Percentiles rank a stretch among this genome's conserved stretches.
Conservation (phyloP, 2,888 invertebrate species). For the Microdon myrmicae region DNA sequence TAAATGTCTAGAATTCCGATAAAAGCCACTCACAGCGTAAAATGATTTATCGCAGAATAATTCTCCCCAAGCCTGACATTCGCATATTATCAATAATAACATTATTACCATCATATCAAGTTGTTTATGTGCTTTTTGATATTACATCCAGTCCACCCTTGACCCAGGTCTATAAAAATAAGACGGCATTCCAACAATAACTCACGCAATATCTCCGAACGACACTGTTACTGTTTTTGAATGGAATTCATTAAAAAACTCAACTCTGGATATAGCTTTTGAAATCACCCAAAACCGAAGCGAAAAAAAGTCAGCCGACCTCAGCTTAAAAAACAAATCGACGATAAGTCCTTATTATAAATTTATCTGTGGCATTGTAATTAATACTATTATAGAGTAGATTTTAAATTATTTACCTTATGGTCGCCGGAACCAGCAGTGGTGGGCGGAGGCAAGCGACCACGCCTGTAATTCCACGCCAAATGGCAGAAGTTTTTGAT, state of each 20-base stretch:
- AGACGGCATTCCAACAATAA: slow-evolving; percentile 7
- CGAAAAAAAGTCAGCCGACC: slow-evolving; percentile 12
- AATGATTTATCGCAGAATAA: too few relatives aligned
- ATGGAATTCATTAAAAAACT: background rate
- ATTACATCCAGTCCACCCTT: slow-evolving; percentile 7
- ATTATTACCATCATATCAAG: background rate
- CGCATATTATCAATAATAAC: too few relatives aligned
- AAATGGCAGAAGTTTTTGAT: slow-evolving; percentile 52
- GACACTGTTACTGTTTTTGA: background rate
- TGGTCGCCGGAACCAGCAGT: slow-evolving; percentile 31
- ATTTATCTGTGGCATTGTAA: slow-evolving; percentile 46
- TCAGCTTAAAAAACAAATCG: slow-evolving; percentile 47
- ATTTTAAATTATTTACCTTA: slow-evolving; percentile 52
- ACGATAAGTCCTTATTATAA: slow-evolving; percentile 51
- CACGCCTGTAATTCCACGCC: slow-evolving; percentile 43
- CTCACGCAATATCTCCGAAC: slow-evolving; percentile 8
- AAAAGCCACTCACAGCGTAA: too few relatives aligned
- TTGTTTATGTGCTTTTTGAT: slow-evolving; percentile 20
- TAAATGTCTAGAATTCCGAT: too few relatives aligned
- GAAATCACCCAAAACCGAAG: background rate
- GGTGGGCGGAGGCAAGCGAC: slow-evolving; percentile 14
- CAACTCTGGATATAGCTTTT: background rate
- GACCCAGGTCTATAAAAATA: background rate
- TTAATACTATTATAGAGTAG: slow-evolving; percentile 52
- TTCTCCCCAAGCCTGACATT: too few relatives aligned